A percentile compares a stretch with the other conserved stretches of the same genome.
These are phyloP conservation scores for Gallinago stenura DNA, from an alignment of 2,797 vertebrate genomes.

Conservation along the genomic window DNA sequence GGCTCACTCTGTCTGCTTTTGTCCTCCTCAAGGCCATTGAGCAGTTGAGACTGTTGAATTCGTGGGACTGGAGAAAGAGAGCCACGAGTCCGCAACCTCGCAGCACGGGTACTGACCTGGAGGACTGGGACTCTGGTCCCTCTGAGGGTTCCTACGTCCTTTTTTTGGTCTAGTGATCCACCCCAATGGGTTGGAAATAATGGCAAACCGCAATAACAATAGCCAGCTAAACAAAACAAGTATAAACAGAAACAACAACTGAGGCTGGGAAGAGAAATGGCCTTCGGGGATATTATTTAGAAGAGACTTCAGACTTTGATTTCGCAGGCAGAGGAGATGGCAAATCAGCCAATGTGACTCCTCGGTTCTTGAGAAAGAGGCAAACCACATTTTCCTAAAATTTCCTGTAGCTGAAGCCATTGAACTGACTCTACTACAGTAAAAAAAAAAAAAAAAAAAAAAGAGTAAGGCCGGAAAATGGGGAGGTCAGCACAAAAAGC, in stretches of 20 bases:
- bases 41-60: not conserved
- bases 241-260: conserved; percentile 66
- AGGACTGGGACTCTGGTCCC: not conserved
- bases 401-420: not conserved
- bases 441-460: conserved; percentile 8
- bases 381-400: conserved; percentile 47
- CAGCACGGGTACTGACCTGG: not conserved
- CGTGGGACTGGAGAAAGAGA: not conserved
- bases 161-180: conserved; percentile 50
- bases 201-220: conserved; percentile 68
- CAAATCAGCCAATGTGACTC: conserved; percentile 25
- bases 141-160: conserved; percentile 14
- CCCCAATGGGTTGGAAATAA: conserved; percentile 55
- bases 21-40: not conserved
- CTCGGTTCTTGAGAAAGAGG: conserved; percentile 31
- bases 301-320: conserved; percentile 54
- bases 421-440: not conserved
- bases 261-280: conserved; percentile 51
- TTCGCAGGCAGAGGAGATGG: conserved; percentile 48
- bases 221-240: conserved; percentile 59
- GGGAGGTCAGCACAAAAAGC: not conserved
- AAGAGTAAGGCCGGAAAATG: not conserved
- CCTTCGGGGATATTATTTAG: conserved; percentile 64
- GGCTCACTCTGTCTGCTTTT: not conserved
- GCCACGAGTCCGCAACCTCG: not conserved